Percentiles rank a stretch among this genome's conserved stretches.
These are phyloP conservation scores for Lasioglossum leucozonium DNA, from an alignment of 2,888 invertebrate species.

Conservation along the genomic window DNA sequence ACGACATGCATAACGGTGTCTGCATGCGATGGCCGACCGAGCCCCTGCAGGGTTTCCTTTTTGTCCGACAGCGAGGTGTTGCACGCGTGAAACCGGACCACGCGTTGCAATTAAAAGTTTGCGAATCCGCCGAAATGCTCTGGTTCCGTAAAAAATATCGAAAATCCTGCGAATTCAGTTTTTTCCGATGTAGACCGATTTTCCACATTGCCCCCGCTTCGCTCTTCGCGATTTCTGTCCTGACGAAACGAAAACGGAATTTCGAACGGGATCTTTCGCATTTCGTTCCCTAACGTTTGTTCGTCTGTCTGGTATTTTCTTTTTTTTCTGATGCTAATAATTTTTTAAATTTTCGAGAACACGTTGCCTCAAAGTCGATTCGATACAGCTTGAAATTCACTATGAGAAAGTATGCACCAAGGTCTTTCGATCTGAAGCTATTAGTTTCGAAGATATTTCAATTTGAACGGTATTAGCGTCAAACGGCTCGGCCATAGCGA, in stretches of 20 bases:
- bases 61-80: slow-evolving; percentile 26
- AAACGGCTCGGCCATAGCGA: not conserved
- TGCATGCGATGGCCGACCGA: slow-evolving; percentile 27
- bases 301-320: not conserved
- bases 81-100: slow-evolving; percentile 30
- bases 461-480: not conserved
- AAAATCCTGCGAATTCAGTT: not conserved
- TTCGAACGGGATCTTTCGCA: not conserved
- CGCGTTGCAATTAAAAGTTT: slow-evolving; percentile 29
- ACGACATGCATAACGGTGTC: slow-evolving; percentile 37
- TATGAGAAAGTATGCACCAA: not conserved
- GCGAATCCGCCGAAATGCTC: not conserved
- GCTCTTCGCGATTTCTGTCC: not conserved
- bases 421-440: not conserved
- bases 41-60: slow-evolving; percentile 47
- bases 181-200: not conserved
- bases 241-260: not conserved
- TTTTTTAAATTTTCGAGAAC: too few species aligned
- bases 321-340: not conserved
- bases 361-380: too few species aligned
- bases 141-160: not conserved
- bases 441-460: not conserved
- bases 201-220: not conserved
- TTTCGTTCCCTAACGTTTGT: not conserved
- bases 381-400: not conserved